Evolutionary conservation across 2,888 invertebrate genomes (phyloP).

Genomic region (Clunio marinus): DNA sequence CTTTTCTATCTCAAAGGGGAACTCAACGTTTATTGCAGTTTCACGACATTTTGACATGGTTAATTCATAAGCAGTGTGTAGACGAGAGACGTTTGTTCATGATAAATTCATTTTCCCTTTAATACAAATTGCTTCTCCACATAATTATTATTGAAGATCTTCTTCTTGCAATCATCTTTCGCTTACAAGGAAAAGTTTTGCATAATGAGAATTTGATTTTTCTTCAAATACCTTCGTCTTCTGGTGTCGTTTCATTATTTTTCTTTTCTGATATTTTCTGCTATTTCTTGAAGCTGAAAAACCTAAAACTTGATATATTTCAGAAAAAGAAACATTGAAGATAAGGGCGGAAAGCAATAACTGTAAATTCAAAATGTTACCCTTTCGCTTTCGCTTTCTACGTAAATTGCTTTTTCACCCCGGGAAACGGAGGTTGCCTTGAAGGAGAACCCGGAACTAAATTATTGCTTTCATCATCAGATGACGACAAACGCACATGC

Average conservation of each 20-base stretch:
- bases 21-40: conserved; percentile 9
- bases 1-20: not conserved
- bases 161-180: not conserved
- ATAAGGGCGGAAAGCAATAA: conserved; percentile 34
- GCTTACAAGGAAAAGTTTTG: too few relatives aligned
- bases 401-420: not conserved
- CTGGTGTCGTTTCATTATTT: too few relatives aligned
- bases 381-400: conserved; percentile 1
- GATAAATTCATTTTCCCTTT: not conserved
- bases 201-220: too few relatives aligned
- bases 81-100: not conserved
- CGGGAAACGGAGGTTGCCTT: not conserved
- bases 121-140: not conserved
- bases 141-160: too few relatives aligned
- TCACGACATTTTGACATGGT: not conserved
- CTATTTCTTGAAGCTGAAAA: too few relatives aligned
- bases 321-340: conserved; percentile 17
- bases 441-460: not conserved
- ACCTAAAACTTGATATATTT: too few relatives aligned
- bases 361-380: conserved; percentile 36
- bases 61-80: not conserved
- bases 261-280: too few relatives aligned
- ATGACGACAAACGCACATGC: conserved; percentile 33
- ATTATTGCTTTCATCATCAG: not conserved
- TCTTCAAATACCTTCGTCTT: too few relatives aligned